Evolutionary conservation across 2,113 vertebrate genomes (phyloP).

Genomic region (Nyctereutes procyonoides): DNA sequence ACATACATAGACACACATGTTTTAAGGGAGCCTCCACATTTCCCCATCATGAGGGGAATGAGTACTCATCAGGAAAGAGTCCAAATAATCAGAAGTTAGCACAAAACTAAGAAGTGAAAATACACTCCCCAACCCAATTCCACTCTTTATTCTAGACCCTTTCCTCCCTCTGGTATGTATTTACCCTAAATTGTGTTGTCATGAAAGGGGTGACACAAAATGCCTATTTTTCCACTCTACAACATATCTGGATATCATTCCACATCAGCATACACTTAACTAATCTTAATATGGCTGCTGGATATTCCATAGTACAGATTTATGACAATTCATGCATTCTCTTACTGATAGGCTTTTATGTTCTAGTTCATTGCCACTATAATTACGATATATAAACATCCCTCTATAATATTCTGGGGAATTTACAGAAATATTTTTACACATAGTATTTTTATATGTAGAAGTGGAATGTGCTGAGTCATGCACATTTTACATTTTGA

Average conservation of each 20-base stretch:
- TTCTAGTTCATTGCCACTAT: background rate
- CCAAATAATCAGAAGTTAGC: background rate
- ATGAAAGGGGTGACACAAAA: background rate
- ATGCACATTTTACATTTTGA: background rate
- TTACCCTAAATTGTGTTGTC: background rate
- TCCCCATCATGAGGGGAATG: background rate
- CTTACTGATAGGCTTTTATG: background rate
- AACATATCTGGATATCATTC: background rate
- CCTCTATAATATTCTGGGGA: background rate
- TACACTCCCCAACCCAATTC: background rate
- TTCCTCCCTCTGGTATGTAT: background rate
- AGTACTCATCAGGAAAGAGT: background rate
- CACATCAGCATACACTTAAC: background rate
- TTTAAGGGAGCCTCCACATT: background rate
- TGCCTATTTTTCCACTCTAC: background rate
- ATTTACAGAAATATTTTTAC: background rate
- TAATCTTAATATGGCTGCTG: background rate
- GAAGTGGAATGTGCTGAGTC: background rate
- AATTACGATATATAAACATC: background rate
- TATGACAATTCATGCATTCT: background rate
- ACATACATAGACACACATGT: fast-evolving
- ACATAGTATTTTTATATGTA: background rate
- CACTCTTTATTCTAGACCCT: background rate
- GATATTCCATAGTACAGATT: background rate
- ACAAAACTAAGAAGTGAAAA: background rate